A percentile compares a stretch with the other conserved stretches of the same genome.
Conservation (phyloP, 2,113 vertebrate species). For the Protobothrops flavoviridis region DNA sequence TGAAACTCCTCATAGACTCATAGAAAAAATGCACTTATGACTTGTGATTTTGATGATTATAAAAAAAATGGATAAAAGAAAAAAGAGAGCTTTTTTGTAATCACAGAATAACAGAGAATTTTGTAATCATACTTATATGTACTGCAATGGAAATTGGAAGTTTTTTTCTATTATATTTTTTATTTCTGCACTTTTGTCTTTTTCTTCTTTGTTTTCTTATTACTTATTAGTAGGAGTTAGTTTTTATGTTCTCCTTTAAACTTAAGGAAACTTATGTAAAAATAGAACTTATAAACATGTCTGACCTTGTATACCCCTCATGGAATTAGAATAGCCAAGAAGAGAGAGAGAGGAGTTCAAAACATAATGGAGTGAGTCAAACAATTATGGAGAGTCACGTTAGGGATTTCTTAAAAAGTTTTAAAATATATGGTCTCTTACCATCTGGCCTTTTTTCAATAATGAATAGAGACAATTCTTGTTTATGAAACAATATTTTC, state of each 20-base stretch:
- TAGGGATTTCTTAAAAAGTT: conserved; percentile 28
- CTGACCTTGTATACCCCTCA: not conserved
- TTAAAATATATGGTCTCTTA: not conserved
- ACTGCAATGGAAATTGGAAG: not conserved
- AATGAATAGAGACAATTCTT: not conserved
- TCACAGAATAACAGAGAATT: not conserved
- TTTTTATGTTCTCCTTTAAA: not conserved
- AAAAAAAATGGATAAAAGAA: too few species aligned
- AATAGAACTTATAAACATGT: not conserved
- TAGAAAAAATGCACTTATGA: not conserved
- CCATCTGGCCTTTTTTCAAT: not conserved
- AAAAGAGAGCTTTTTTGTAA: not conserved
- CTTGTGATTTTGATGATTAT: not conserved
- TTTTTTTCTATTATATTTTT: not conserved
- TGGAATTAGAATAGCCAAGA: not conserved
- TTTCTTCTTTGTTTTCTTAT: not conserved
- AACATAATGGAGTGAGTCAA: conserved; percentile 17
- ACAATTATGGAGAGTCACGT: not conserved
- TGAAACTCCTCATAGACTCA: not conserved
- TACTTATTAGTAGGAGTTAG: not conserved
- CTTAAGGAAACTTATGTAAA: not conserved
- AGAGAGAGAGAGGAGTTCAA: rapidly evolving
- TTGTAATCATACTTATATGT: too few species aligned
- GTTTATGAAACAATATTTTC: conserved; percentile 13
- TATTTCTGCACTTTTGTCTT: too few species aligned